Base-by-base conservation (phyloP, 2,113 vertebrate genomes). In the Elachura formosa region DNA sequence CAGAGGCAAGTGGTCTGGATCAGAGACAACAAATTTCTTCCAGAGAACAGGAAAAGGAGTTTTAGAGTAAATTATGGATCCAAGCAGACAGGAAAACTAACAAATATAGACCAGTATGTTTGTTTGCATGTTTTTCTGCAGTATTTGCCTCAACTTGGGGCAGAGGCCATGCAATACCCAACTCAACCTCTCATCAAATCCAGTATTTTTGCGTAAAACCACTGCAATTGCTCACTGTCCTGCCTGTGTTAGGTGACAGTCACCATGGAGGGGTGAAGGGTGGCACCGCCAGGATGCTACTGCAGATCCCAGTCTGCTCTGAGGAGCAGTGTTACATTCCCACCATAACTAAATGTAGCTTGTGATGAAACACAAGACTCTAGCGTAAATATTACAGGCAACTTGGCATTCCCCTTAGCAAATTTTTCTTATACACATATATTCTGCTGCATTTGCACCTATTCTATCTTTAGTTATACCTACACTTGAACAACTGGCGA, bases 291-390 rank as follows among this genome's bases (percentile, higher is more conserved):
- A 1, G 22, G 21, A 31, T 1, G 2, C 28, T 76, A 11, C 48
- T 84, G 77, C 55, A 62, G 38, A 74, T 52, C 15, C 33, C 56
- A 58, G 17, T 21, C 48, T 55, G 19, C 31, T 78, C 64, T 68
- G 28, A 78, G 28, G 29, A 74, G 26, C 0, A 0, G 3, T 25
- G 10, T 45, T 73, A 33, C 20, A 2, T 48, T 69, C 61, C 8
- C 29, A 84, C 10, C 2, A 0, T 25, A 55, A 19, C 14, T 75
- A 68, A 91, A 48, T 6, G 40, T 78, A 79, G n/a, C n/a, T n/a
- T 16, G 4, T 56, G 31, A 61, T 88, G 58, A 85, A 33, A 36
- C 51, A 20, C 6, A 16, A 16, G 61, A 51, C 25, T 68, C 22
- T 10, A 54, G 15, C 40, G 4, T 68, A 64, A 72, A 76, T 46